Base-by-base conservation (phyloP, 37 sponge, comb jelly and placozoan genomes). In the Oscarella lobularis region DNA sequence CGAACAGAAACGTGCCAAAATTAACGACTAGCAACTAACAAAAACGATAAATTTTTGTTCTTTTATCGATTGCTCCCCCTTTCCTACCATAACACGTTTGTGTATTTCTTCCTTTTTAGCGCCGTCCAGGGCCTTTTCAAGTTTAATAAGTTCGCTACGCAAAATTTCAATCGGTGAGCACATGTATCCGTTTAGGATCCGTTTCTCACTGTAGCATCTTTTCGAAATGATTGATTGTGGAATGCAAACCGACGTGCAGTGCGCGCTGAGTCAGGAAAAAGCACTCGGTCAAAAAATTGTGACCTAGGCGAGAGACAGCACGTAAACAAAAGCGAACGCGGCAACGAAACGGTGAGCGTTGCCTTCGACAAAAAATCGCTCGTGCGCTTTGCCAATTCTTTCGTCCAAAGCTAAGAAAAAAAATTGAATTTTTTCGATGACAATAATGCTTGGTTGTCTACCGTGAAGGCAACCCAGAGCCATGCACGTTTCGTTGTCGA, bases 251-350 rank as follows among this genome's bases (percentile, higher is more conserved):
- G 39, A 92, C 81, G 55, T 92, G 86, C 32, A 92, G 84, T 0
- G 84, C 88, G 37, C 86, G 78, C 70, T 82, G 88, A 0, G 93
- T 88, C 67, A 92, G 72, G 81, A 79, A 79, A 75, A 92, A 92
- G 2, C 77, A 77, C 78, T 92, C 93, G 31, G 88, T 85, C 73
- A 92, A 81, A 70, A 92, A 92, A 79, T 92, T 92, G 33, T 14
- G 33, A 4, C 6, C 5, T 29, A 68, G 9, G 20, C 9, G 9
- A 20, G 60, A 48, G 60, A 5, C 6, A 5, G 33, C 71, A 68
- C 31, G 31, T 68, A 68, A 32, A 68, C 31, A 68, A 32, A 68
- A 5, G 6, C 31, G 31, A 30, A 5, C 6, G 31, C 31, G 6
- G 35, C 29, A 34, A 68, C 29, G 31, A 5, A 4, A 5, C 6